phyloP scores from a whole-genome alignment of 2,797 vertebrate species.

The Urophycis tenuis region DNA sequence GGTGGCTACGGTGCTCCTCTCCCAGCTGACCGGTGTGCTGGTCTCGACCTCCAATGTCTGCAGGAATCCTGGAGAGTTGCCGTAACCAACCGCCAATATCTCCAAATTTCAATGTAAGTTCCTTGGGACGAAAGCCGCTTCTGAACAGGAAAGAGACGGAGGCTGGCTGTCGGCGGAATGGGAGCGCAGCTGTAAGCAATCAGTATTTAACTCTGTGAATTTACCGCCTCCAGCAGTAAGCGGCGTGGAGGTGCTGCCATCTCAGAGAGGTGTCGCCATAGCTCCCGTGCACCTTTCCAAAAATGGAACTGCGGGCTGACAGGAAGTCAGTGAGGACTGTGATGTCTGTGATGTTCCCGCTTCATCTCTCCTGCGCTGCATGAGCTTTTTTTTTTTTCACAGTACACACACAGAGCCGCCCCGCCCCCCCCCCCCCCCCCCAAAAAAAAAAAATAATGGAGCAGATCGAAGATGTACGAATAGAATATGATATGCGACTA shows the following conservation, averaged over 20 bases:
- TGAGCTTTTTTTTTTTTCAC: no score
- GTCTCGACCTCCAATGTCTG: not conserved
- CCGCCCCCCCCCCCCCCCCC: no score
- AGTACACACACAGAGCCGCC: no score
- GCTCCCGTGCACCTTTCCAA: not conserved
- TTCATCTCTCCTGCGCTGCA: no score
- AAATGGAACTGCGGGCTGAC: not conserved
- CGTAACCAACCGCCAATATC: not conserved
- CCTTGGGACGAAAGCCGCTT: not conserved
- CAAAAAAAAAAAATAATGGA: no score
- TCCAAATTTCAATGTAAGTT: not conserved
- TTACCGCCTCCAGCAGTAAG: not conserved
- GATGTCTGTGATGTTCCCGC: no score
- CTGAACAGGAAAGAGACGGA: not conserved
- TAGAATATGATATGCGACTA: no score
- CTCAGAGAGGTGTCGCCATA: not conserved
- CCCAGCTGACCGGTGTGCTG: not conserved
- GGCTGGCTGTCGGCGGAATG: not conserved
- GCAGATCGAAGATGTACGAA: no score
- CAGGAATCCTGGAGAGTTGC: not conserved
- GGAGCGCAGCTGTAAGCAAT: not conserved
- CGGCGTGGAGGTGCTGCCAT: not conserved
- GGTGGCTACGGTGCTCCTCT: not conserved
- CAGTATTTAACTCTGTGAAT: not conserved
- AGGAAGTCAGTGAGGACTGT: not conserved